Conservation (phyloP, 2,113 vertebrate genomes). For the Aldabrachelys gigantea region DNA sequence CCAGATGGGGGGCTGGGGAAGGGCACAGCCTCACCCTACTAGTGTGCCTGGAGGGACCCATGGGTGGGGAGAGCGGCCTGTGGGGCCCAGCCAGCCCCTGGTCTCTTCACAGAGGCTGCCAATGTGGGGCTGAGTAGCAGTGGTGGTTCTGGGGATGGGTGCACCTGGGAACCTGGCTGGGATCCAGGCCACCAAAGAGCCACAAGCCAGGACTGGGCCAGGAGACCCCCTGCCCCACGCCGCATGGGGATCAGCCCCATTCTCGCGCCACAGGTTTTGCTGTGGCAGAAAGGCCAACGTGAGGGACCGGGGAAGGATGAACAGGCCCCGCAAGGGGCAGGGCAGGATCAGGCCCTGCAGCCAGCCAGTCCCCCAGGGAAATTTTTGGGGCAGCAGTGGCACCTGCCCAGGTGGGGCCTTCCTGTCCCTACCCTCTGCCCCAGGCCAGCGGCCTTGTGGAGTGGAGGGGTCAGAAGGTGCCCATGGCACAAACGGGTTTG, state of each 20-base stretch:
- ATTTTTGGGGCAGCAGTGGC: background rate
- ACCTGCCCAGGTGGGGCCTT: background rate
- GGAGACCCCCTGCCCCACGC: background rate
- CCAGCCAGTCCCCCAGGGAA: fast-evolving
- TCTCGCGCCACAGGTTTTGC: background rate
- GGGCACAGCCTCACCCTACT: too few relatives aligned
- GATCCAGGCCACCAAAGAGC: background rate
- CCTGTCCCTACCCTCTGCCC: background rate
- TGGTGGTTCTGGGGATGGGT: background rate
- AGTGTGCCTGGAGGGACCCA: background rate
- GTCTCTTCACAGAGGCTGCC: background rate
- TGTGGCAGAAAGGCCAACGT: background rate
- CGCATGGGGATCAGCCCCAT: background rate
- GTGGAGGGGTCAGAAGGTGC: too few relatives aligned
- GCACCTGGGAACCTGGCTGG: background rate
- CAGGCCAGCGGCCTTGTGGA: background rate
- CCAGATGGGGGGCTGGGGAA: background rate
- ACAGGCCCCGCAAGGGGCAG: too few relatives aligned
- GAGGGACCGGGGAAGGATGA: background rate
- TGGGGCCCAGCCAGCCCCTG: background rate
- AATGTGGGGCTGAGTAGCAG: background rate
- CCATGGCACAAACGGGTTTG: too few relatives aligned
- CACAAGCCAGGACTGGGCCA: background rate
- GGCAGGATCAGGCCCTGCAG: fast-evolving
- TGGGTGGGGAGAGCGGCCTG: background rate